Evolutionary conservation across 1,140 invertebrate species (phyloP), one percentile per base, ranked within the genome.

Genomic region (Drosophila gunungcola): DNA sequence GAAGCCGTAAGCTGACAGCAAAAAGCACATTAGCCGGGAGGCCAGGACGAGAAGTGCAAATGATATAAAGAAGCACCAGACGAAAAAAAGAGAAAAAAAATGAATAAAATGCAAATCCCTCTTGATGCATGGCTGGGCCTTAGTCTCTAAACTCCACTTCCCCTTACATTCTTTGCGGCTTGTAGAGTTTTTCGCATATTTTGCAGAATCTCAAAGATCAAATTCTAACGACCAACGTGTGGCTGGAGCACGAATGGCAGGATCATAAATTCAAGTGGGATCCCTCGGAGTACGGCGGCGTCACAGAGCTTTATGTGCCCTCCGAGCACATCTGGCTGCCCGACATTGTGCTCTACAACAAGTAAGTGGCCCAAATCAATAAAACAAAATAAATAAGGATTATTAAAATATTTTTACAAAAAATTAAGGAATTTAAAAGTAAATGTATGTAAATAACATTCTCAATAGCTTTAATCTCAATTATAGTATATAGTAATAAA

Each of bases 211-310:
- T 99, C 57, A 98, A 98, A 93, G 97, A 98, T 94, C 98, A 99
- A 94, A 98, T 99, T 90, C 94, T 99, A 79, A 98, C 97, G 11
- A 98, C 97, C 0, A 98, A 98, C 94, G 97, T 99, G 25, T 98
- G 98, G 98, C 93, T 98, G 34, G 97, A 98, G 93, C 98, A 98
- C 93, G 97, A 97, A 94, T 99, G 98, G 98, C 95, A 97, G 78
- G 98, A 99, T 93, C 97, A 99, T 94, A 99, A 99, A 94, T 97
- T 99, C 91, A 95, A 95, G 91, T 99, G 98, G 98, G 97, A 99
- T 93, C 98, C 98, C 1, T 93, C 94, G 43, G 98, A 99, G 90
- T 99, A 99, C 92, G 98, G 98, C 0, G 98, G 98, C 7, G 97
- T 99, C 32, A 97, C 95, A 4, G 97, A 98, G 92, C 94, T 98